Evolutionary conservation across 2,888 invertebrate genomes (phyloP).

Genomic region (Xestia rhomboidea): DNA sequence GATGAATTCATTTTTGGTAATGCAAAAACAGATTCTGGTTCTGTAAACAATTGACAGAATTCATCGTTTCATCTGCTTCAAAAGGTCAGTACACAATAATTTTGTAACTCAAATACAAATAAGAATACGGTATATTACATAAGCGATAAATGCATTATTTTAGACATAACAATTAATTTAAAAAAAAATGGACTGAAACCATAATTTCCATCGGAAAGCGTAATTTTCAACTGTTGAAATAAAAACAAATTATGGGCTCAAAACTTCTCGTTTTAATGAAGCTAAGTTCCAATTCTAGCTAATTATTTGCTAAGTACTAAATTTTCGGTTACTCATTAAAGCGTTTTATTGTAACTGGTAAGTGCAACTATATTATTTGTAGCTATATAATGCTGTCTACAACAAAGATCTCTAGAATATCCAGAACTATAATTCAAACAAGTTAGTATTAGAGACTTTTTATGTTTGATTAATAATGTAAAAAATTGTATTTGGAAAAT

Average conservation of each 20-base stretch:
- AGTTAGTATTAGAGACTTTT: not conserved
- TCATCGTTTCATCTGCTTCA: slow-evolving; percentile 40
- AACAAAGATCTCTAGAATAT: not conserved
- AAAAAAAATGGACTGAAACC: not conserved
- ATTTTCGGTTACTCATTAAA: slow-evolving; percentile 26
- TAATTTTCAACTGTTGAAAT: slow-evolving; percentile 9
- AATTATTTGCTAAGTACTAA: not conserved
- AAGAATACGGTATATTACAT: slow-evolving; percentile 1
- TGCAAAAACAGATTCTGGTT: slow-evolving; percentile 14
- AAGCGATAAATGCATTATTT: not conserved
- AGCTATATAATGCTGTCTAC: not conserved
- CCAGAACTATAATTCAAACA: slow-evolving; percentile 1
- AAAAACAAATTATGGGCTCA: not conserved
- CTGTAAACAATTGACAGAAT: slow-evolving; percentile 22
- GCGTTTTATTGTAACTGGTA: slow-evolving; percentile 40
- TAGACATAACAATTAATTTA: not conserved
- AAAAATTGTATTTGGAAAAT: not conserved
- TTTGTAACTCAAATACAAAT: not conserved
- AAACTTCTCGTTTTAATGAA: not conserved
- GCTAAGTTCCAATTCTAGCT: not conserved
- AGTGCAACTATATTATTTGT: slow-evolving; percentile 27
- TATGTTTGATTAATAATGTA: not conserved
- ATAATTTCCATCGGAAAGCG: not conserved
- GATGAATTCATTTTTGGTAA: slow-evolving; percentile 24
- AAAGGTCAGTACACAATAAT: slow-evolving; percentile 50